phyloP scores from a whole-genome alignment of 2,113 vertebrate species.

The Peromyscus leucopus region DNA sequence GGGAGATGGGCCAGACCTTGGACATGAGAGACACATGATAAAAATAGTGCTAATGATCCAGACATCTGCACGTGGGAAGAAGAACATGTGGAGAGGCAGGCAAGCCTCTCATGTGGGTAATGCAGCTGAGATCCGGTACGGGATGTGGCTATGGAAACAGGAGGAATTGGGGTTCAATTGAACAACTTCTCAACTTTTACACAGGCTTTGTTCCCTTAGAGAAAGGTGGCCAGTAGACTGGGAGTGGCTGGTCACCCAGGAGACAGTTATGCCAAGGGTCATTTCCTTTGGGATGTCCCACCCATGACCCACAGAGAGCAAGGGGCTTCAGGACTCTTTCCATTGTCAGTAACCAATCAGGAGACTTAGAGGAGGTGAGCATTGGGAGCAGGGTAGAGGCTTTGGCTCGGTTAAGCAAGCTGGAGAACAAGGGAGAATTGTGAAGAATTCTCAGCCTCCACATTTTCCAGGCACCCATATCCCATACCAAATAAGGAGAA shows the following conservation, averaged over 20 bases:
- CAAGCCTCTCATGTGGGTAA: not conserved
- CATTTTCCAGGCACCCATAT: slow-evolving; percentile 4
- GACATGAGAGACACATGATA: slow-evolving; percentile 22
- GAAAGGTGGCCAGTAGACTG: not conserved
- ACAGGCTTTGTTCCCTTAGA: not conserved
- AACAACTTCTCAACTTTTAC: not conserved
- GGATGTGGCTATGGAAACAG: not conserved
- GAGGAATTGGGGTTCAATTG: not conserved
- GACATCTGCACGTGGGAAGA: slow-evolving; percentile 47
- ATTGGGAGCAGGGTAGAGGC: not conserved
- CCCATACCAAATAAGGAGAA: slow-evolving; percentile 71
- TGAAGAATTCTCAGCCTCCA: not conserved
- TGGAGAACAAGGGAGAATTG: not conserved
- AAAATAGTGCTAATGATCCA: slow-evolving; percentile 46
- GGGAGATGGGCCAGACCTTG: slow-evolving; percentile 43
- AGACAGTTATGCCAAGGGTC: not conserved
- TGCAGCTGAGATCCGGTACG: not conserved
- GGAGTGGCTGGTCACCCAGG: not conserved
- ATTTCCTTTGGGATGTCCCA: not conserved
- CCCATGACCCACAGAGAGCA: not conserved
- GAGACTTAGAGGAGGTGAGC: not conserved
- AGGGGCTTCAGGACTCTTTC: not conserved
- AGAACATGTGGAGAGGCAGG: not conserved
- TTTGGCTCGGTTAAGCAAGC: not conserved
- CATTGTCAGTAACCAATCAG: not conserved